A percentile compares a stretch with the other conserved stretches of the same genome.
Evolutionary conservation across 2,888 invertebrate genomes (phyloP).

Genomic region (Isotomurus palustris): DNA sequence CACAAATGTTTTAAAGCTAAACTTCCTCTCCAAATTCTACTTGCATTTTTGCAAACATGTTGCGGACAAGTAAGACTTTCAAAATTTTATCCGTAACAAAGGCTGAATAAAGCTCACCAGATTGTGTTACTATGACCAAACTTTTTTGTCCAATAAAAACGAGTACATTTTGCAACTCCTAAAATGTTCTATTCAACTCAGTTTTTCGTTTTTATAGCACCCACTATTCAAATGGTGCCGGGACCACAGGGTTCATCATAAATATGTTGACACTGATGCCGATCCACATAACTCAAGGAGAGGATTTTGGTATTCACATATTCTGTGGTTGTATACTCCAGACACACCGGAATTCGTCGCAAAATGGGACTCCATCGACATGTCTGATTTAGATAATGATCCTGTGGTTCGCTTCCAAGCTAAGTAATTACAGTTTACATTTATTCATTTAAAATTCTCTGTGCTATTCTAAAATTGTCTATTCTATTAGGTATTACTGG

Average conservation of each 20-base stretch:
- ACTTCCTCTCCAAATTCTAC: too few species aligned
- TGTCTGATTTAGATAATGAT: constrained; percentile 75
- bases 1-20: too few species aligned
- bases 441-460: background rate
- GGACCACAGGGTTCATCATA: background rate
- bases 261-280: constrained; percentile 82
- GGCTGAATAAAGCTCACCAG: too few species aligned
- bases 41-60: too few species aligned
- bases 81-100: too few species aligned
- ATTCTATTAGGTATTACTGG: constrained; percentile 2
- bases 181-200: too few species aligned
- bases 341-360: constrained; percentile 84
- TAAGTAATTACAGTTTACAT: constrained; percentile 56
- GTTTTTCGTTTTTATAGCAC: too few species aligned
- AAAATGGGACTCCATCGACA: constrained; percentile 78
- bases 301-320: constrained; percentile 93
- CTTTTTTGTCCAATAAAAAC: too few species aligned
- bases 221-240: constrained; percentile 19
- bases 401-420: constrained; percentile 79
- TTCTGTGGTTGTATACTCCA: constrained; percentile 86
- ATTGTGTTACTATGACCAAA: too few species aligned
- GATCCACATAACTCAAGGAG: constrained; percentile 87
- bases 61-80: too few species aligned
- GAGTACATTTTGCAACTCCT: too few species aligned
- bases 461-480: background rate